phyloP scores from a whole-genome alignment of 2,113 vertebrate genomes.

The Meles meles region DNA sequence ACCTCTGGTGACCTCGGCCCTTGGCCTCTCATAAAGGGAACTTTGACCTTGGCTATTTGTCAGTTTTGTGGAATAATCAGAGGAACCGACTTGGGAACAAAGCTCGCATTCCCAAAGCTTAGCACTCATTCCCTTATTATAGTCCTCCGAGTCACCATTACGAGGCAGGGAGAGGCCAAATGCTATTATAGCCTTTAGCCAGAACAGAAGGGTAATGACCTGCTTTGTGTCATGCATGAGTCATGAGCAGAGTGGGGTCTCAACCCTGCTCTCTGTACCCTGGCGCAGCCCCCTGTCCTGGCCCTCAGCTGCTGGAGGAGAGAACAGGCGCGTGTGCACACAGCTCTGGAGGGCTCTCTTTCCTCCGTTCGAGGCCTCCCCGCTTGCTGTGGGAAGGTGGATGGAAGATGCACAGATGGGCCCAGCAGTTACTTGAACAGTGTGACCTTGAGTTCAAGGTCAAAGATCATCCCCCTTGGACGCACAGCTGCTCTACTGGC shows the following conservation, averaged over 20 bases:
- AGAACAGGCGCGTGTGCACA: not conserved
- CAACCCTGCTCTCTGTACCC: not conserved
- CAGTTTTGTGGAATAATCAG: not conserved
- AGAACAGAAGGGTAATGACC: not conserved
- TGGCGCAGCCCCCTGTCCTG: rapidly evolving
- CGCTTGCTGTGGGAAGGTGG: not conserved
- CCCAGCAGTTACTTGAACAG: not conserved
- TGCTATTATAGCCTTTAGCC: not conserved
- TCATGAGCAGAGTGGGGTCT: not conserved
- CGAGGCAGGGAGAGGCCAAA: not conserved
- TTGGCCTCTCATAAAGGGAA: not conserved
- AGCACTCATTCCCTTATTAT: not conserved
- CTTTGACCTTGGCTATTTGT: not conserved
- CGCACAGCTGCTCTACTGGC: not conserved
- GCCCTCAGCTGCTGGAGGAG: rapidly evolving
- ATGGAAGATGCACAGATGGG: rapidly evolving
- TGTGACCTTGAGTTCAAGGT: not conserved
- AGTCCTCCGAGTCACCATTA: not conserved
- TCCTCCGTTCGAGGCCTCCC: not conserved
- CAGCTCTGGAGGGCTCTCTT: not conserved
- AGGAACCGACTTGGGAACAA: not conserved
- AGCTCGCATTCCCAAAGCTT: not conserved
- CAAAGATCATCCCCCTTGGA: not conserved
- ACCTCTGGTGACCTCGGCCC: not conserved
- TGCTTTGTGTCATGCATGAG: not conserved